phyloP scores from a whole-genome alignment of 2,888 invertebrate species.

The Aporophyla nigra region DNA sequence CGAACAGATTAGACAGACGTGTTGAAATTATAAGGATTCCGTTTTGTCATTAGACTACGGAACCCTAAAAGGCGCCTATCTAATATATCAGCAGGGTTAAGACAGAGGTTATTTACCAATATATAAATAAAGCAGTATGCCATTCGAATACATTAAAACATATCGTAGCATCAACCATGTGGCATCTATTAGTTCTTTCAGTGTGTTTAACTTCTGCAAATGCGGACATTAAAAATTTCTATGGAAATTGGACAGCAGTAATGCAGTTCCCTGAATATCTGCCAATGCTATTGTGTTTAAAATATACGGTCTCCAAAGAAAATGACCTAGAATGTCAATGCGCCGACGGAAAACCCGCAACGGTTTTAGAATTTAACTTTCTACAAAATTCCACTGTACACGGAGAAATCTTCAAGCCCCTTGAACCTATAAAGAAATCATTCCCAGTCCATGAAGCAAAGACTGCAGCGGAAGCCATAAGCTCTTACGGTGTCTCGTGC shows the following conservation, averaged over 20 bases:
- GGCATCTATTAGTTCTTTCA: not conserved
- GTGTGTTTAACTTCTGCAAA: conserved; percentile 8
- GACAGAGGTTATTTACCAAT: conserved; percentile 14
- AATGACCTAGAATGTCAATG: conserved; percentile 5
- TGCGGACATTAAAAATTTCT: not conserved
- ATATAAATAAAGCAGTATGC: conserved; percentile 10
- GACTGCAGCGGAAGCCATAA: not conserved
- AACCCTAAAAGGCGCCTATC: not conserved
- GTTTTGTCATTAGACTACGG: too few relatives aligned
- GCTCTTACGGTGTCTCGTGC: not conserved
- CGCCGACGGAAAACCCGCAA: conserved; percentile 4
- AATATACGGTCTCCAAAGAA: not conserved
- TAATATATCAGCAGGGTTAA: not conserved
- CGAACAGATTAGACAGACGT: too few relatives aligned
- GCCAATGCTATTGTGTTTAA: not conserved
- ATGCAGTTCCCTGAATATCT: not conserved
- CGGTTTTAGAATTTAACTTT: conserved; percentile 4
- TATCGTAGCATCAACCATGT: conserved; percentile 3
- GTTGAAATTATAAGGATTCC: too few relatives aligned
- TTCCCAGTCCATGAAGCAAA: not conserved
- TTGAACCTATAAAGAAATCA: not conserved
- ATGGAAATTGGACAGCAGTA: conserved; percentile 8
- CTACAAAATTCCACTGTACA: not conserved
- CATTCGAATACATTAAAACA: not conserved
- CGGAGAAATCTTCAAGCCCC: too few relatives aligned